Evolutionary conservation across 2,888 invertebrate species (phyloP).

Genomic region (Tortricodes alternella): DNA sequence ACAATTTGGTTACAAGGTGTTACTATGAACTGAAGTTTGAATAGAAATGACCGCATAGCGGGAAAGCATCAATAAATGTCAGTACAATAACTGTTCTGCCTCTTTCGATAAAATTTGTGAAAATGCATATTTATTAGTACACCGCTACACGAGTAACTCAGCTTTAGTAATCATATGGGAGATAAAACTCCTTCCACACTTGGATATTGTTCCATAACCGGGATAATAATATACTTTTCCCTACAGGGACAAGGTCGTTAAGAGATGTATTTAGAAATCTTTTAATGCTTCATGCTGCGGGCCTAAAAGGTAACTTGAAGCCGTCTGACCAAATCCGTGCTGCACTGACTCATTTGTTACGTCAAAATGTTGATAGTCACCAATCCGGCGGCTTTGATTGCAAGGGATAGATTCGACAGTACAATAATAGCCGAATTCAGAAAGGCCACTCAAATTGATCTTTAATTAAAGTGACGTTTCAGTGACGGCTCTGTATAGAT

Average conservation of each 20-base stretch:
- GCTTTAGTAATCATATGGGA: conserved; percentile 11
- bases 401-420: neutral
- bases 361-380: conserved; percentile 34
- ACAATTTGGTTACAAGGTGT: neutral
- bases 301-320: conserved; percentile 49
- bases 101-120: neutral
- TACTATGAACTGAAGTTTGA: conserved; percentile 13
- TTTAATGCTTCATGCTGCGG: conserved; percentile 23
- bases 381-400: neutral
- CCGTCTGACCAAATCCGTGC: conserved; percentile 45
- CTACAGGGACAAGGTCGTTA: conserved; percentile 29
- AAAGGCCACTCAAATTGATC: no score
- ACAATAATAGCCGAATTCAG: no score
- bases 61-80: conserved; percentile 16
- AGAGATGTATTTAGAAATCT: conserved; percentile 27
- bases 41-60: conserved; percentile 19
- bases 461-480: no score
- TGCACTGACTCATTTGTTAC: conserved; percentile 49
- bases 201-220: conserved; percentile 25
- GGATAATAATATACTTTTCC: conserved; percentile 27
- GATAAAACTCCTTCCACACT: conserved; percentile 21
- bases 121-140: conserved; percentile 12
- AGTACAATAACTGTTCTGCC: conserved; percentile 1
- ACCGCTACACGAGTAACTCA: neutral
- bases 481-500: no score